Evolutionary conservation across 2,888 invertebrate genomes (phyloP), one percentile per base, ranked within the genome.

Genomic region (Cephus nigrinus): DNA sequence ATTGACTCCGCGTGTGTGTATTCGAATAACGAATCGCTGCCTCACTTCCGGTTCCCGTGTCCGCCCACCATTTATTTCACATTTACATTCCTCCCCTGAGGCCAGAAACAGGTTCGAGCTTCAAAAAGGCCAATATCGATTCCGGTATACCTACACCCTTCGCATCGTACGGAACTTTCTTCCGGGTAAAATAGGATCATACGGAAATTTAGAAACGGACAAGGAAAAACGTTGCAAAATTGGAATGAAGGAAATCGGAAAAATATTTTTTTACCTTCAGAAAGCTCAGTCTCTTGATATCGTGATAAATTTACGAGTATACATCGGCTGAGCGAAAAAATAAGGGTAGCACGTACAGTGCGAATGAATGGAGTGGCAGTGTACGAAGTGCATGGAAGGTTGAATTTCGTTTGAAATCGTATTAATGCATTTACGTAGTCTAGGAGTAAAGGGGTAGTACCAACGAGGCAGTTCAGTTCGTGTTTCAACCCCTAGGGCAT

Each of bases 351-450:
- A 55, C 15, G 9, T 55, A 23, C 55, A 9, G 55, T 55, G 15
- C 23, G 1, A 55, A 55, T 55, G 9, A 55, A 55, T 23, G 23
- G 23, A 23, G 40, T 23, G 40, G 23, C 55, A 55, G 55, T 55
- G 15, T 55, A 55, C 9, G 55, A 23, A 40, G 5, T 55, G 55
- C 55, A 55, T 55, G 23, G 23, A 55, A 9, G 9, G 23, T 23
- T 55, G 23, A 55, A 55, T 55, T 73, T 73, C 35, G 75, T 78
- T 75, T 75, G 73, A 75, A 79, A 82, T 79, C 77, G 78, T 75
- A 79, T 83, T 82, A 83, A 80, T 80, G 81, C 82, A 80, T 79
- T 82, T 83, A 79, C 77, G 75, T 76, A 76, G 79, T 75, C 79
- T 76, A 71, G 73, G 78, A 71, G 55, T 55, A 55, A 55, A 55